Evolutionary conservation across 2,113 vertebrate genomes (phyloP).

Genomic region (Pelecanoides urinatrix): DNA sequence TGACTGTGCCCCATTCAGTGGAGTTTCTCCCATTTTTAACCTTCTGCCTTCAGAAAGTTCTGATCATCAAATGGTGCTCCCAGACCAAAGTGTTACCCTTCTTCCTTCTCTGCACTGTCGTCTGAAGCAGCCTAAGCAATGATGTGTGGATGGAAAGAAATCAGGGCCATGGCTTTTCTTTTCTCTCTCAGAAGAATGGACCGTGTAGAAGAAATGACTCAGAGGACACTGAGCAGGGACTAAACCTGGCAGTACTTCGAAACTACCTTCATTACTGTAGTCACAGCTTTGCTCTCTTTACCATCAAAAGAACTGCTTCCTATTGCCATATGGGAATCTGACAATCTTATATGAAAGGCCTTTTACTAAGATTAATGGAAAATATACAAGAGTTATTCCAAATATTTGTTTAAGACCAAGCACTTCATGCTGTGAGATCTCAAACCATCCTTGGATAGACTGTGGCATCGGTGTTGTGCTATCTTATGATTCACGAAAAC

Average conservation of each 20-base stretch:
- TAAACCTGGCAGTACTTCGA: not conserved
- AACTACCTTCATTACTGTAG: not conserved
- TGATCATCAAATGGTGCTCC: not conserved
- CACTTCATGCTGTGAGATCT: not conserved
- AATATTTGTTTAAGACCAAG: not conserved
- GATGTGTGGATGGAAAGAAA: not conserved
- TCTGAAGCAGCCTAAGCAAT: not conserved
- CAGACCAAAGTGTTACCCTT: not conserved
- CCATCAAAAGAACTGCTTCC: not conserved
- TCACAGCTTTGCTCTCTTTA: not conserved
- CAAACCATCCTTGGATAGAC: not conserved
- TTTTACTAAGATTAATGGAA: not conserved
- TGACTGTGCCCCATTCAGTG: not conserved
- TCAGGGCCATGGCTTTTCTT: not conserved
- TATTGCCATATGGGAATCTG: not conserved
- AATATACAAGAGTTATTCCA: not conserved
- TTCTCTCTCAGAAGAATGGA: not conserved
- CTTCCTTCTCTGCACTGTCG: not conserved
- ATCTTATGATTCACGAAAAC: not conserved
- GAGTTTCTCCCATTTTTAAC: not conserved
- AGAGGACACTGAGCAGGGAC: not conserved
- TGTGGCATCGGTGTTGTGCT: not conserved
- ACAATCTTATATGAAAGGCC: not conserved
- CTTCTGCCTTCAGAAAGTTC: not conserved
- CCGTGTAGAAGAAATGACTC: not conserved